Base-by-base conservation (phyloP, 2,797 vertebrate genomes). In the Dallia pectoralis region DNA sequence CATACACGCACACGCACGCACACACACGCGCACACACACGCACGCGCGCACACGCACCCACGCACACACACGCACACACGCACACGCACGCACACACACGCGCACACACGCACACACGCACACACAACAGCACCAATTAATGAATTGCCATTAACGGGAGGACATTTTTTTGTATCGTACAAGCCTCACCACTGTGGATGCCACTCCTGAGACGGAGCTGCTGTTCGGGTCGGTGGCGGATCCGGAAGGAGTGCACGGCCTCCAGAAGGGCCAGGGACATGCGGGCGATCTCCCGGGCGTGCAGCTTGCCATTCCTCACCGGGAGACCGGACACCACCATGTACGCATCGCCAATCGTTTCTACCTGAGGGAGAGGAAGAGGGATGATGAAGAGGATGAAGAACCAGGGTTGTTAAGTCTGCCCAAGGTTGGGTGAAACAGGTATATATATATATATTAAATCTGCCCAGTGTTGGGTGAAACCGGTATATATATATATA, bases 311-410 rank as follows among this genome's bases (percentile, higher is more conserved):
- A 0, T 97, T 97, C 16, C 93, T 88, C 44, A 94, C 94, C 0
- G 96, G 96, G 62, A 97, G 90, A 1, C 96, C 96, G 0, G 96
- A 97, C 49, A 97, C 96, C 77, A 97, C 96, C 96, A 97, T 97
- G 89, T 97, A 97, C 4, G 96, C 96, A 0, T 96, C 95, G 0
- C 96, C 96, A 0, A 97, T 97, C 0, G 96, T 97, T 89, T 97
- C 96, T 85, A 97, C 96, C 95, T 96, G 86, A 27, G 2, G 73
- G 72, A 67, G 27, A 5, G 48, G 29, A 47, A 59, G 49, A 29
- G 73, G 40, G 25, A 14, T 40, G 27, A n/a, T 53, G 18, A 53
- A 7, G 8, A 18, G 19, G 51, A 7, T n/a, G n/a, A n/a, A n/a
- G n/a, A n/a, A n/a, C 51, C 11, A 53, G 51, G 51, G 19, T 53